Evolutionary conservation across 2,888 invertebrate genomes (phyloP), one percentile per base, ranked within the genome.

Genomic region (Pyrrhia umbra): DNA sequence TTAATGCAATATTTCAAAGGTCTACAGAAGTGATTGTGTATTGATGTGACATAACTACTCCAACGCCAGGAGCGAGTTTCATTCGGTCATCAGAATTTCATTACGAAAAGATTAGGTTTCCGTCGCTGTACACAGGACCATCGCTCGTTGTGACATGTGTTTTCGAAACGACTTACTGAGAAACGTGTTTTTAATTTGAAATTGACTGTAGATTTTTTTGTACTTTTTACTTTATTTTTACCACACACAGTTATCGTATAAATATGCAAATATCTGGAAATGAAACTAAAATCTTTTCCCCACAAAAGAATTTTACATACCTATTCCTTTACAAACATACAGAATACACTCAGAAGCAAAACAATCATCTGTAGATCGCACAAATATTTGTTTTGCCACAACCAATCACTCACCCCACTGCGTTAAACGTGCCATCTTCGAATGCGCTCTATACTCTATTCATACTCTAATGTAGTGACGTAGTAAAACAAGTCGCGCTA

Each of bases 91-190:
- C 66, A 71, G 54, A 65, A 67, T 46, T 65, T 67, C 72, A 66
- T 66, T 66, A 67, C 40, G 34, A 52, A 67, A 71, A 71, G 46
- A 67, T 71, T 71, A 72, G 72, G 65, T 71, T 65, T 65, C 72
- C 54, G 40, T 27, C 46, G 42, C 6, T 30, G 23, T 59, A 4
- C 15, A 37, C 25, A 25, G 16, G 30, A n/a, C 39, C 54, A 40
- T 46, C 20, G 23, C 64, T 18, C 15, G 23, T 25, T 40, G 6
- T 16, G 39, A 55, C 47, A 47, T 27, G n/a, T 51, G 20, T 61
- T 37, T 47, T 10, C 16, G 0, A 21, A 51, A 65, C 25, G n/a
- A 6, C 5, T 51, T 39, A 21, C 30, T 65, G 40, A 25, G 18
- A 34, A 27, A 63, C 20, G 13, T 18, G 18, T 39, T 6, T 18